Base-by-base conservation (phyloP, 2,797 vertebrate genomes). In the Lerista edwardsae region DNA sequence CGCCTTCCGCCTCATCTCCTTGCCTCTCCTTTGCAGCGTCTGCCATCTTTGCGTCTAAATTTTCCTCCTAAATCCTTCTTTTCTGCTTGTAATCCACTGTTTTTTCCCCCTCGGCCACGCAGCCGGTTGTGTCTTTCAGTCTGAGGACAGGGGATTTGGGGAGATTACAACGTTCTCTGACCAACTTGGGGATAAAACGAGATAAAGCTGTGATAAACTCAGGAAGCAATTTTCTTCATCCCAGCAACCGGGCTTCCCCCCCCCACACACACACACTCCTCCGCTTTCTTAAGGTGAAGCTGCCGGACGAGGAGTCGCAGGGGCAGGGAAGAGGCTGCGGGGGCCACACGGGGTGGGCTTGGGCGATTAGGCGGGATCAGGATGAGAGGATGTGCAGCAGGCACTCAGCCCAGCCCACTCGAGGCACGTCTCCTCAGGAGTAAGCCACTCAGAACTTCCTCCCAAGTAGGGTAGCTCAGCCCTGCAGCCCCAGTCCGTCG, bases 131-230 rank as follows among this genome's bases (percentile, higher is more conserved):
- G 55, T 81, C 71, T 75, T 62, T 29, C 72, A 3, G 34, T 17
- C 14, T 15, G 64, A 85, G 84, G 65, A 69, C 84, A 71, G 62
- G 47, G 73, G 84, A 86, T 76, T 86, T 86, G 72, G 15, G 15
- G 47, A 80, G 79, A 71, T 86, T 76, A 76, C 64, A 68, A 61
- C n/a, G 62, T 86, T 86, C 64, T 79, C 73, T 61, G 34, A 71
- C 65, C 72, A 86, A 88, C 69, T 86, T 84, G 7, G 21, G 84
- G 75, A n/a, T 89, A 90, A 92, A 83, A 86, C 84, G 84, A 82
- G 87, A 89, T 80, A 81, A 83, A 82, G 59, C 65, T n/a, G 69
- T 76, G 1, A 57, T 75, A 80, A n/a, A 81, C 25, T 64, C 75
- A 65, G 68, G 85, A 83, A 79, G 51, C 29, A 29, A 51, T 68